Evolutionary conservation across 2,888 invertebrate species (phyloP).

Genomic region (Reticulitermes lucifugus): DNA sequence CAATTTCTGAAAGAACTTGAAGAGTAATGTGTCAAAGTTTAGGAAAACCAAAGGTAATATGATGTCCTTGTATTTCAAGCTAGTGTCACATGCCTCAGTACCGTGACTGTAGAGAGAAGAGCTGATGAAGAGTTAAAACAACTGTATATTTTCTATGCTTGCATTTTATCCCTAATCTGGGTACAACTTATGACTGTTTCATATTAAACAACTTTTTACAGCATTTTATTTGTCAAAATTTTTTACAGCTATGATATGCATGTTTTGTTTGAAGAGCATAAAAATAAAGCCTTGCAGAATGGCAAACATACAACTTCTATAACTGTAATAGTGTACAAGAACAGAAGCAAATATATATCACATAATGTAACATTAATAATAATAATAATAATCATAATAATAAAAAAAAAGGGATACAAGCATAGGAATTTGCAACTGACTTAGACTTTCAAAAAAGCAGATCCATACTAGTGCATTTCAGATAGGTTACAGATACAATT

Average conservation of each 20-base stretch:
- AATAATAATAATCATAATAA: too few species aligned
- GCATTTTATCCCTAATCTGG: constrained; percentile 34
- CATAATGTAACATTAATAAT: constrained; percentile 48
- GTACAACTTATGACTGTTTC: constrained; percentile 28
- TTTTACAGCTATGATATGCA: constrained; percentile 95
- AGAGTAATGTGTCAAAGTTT: neutral
- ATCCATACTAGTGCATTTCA: constrained; percentile 52
- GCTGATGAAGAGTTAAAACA: constrained; percentile 15
- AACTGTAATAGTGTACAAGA: constrained; percentile 51
- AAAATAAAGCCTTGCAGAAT: constrained; percentile 70
- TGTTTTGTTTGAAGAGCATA: constrained; percentile 76
- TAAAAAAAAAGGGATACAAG: constrained; percentile 48
- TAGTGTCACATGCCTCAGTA: neutral
- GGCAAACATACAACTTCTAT: constrained; percentile 63
- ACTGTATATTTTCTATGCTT: constrained; percentile 36
- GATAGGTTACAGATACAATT: constrained; percentile 46
- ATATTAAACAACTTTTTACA: constrained; percentile 52
- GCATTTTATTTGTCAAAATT: constrained; percentile 84
- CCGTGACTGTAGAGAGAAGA: neutral
- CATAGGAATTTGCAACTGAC: constrained; percentile 54
- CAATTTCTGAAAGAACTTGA: too few species aligned
- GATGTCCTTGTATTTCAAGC: neutral
- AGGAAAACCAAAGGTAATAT: neutral
- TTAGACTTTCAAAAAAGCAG: constrained; percentile 53
- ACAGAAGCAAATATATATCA: constrained; percentile 53